A percentile compares a stretch with the other conserved stretches of the same genome.
Evolutionary conservation across 2,797 vertebrate genomes (phyloP).

Genomic region (Psittacula derbiana): DNA sequence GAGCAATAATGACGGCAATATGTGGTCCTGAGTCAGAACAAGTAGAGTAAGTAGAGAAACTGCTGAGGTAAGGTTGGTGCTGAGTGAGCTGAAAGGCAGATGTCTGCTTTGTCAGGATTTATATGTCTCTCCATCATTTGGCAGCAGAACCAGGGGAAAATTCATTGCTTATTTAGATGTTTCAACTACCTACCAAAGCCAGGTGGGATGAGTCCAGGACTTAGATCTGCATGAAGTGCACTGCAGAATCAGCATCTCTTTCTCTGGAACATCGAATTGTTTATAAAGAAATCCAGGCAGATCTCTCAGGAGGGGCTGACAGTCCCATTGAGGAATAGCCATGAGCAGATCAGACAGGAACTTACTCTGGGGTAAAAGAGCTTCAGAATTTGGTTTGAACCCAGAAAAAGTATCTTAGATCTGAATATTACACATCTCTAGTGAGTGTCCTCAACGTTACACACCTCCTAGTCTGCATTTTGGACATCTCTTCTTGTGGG

Average conservation of each 20-base stretch:
- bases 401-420: neutral
- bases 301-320: neutral
- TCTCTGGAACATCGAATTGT: neutral
- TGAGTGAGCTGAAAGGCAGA: slow-evolving; percentile 48
- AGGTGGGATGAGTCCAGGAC: slow-evolving; percentile 24
- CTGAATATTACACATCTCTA: neutral
- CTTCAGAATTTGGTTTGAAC: neutral
- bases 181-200: neutral
- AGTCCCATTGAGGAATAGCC: neutral
- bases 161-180: slow-evolving; percentile 1
- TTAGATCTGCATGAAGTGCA: neutral
- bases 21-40: slow-evolving; percentile 43
- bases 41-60: neutral
- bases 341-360: neutral
- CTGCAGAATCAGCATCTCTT: neutral
- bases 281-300: neutral
- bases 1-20: slow-evolving; percentile 34
- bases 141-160: slow-evolving; percentile 12
- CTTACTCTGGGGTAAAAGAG: neutral
- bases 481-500: neutral
- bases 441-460: neutral
- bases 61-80: slow-evolving; percentile 49
- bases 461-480: neutral
- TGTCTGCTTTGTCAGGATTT: slow-evolving; percentile 50
- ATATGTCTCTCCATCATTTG: neutral